These are phyloP conservation scores for Alentia gelatinosa DNA, from an alignment of 2,888 invertebrate genomes.

Conservation along the genomic window DNA sequence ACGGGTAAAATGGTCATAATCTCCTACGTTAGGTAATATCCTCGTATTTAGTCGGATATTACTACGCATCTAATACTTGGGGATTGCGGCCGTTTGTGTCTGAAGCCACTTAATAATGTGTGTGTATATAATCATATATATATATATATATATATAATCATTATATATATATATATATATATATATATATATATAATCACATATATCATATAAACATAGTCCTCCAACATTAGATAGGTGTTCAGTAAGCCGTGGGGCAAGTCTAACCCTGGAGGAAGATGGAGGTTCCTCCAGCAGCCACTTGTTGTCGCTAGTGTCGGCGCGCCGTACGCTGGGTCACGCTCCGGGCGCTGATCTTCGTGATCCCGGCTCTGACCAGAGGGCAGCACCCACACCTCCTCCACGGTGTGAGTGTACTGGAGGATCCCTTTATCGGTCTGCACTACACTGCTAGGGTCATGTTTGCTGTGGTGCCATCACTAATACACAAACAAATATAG, in stretches of 20 bases:
- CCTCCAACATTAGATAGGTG: background rate
- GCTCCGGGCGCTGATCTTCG: background rate
- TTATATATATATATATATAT: too few relatives aligned
- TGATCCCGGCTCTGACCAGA: background rate
- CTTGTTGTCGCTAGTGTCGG: constrained; percentile 8
- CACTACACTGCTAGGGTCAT: too few relatives aligned
- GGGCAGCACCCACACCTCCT: constrained; percentile 25
- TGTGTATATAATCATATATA: background rate
- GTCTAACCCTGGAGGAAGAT: background rate
- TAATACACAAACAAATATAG: too few relatives aligned
- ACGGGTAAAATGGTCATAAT: too few relatives aligned
- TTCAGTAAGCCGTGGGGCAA: background rate
- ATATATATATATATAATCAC: too few relatives aligned
- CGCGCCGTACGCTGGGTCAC: background rate
- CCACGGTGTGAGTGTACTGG: background rate
- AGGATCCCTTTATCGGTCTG: too few relatives aligned
- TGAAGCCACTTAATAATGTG: too few relatives aligned
- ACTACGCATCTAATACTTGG: too few relatives aligned
- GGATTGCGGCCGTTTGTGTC: too few relatives aligned
- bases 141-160: background rate
- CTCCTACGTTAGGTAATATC: too few relatives aligned
- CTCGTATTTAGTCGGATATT: too few relatives aligned
- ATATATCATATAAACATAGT: background rate
- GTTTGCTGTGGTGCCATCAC: too few relatives aligned
- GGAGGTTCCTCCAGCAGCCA: background rate